These are phyloP conservation scores for Caranx ignobilis DNA, from an alignment of 2,113 vertebrate species.

Conservation along the genomic window DNA sequence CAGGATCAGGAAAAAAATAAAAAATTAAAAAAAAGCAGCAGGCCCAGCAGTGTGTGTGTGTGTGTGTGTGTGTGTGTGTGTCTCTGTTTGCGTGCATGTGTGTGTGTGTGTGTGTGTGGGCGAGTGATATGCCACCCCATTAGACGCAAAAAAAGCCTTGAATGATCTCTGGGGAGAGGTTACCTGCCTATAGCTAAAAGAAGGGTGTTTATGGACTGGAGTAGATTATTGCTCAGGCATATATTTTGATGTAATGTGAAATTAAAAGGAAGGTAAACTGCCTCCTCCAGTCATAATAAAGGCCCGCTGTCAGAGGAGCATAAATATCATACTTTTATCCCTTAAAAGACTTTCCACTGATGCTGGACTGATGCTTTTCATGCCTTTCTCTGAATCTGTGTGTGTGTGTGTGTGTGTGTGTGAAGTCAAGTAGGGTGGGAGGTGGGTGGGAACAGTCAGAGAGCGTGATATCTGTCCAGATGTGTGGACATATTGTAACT, in stretches of 20 bases:
- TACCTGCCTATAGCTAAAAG: constrained; percentile 38
- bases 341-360: constrained; percentile 8
- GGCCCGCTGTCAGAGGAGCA: constrained; percentile 20
- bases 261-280: constrained; percentile 35
- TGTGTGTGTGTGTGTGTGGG: neutral
- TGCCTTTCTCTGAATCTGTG: neutral
- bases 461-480: constrained; percentile 67
- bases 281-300: constrained; percentile 44
- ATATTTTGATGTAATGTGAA: constrained; percentile 52
- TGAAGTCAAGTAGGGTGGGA: neutral
- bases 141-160: constrained; percentile 38
- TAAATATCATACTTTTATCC: constrained; percentile 15
- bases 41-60: constrained; percentile 7
- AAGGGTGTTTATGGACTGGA: constrained; percentile 48
- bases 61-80: neutral
- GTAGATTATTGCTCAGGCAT: constrained; percentile 32
- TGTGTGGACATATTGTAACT: constrained; percentile 80
- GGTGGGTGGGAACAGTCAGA: constrained; percentile 9
- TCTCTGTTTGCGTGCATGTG: too few species aligned
- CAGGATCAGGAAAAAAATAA: constrained; percentile 18
- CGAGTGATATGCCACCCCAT: constrained; percentile 18
- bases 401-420: neutral
- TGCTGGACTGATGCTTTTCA: too few species aligned
- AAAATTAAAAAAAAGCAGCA: neutral
- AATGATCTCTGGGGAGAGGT: constrained; percentile 44